Percentiles rank a stretch among this genome's conserved stretches.
These are phyloP conservation scores for Caenorhabditis briggsae DNA, from an alignment of 1,140 invertebrate genomes.

Conservation along the genomic window DNA sequence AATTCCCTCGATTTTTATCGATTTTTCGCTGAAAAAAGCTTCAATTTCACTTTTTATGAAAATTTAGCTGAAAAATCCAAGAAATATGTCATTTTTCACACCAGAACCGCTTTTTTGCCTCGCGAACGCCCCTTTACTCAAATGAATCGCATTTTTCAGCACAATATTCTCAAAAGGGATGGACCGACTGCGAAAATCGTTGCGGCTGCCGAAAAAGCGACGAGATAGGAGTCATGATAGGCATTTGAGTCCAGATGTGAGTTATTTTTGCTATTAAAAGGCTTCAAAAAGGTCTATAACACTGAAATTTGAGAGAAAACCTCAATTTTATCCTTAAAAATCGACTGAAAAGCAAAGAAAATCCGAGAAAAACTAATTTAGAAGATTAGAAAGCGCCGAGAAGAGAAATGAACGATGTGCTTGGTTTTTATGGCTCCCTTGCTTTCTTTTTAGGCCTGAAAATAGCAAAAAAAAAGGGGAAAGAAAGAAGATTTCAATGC, in stretches of 20 bases:
- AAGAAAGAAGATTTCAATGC: background rate
- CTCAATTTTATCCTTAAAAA: too few species aligned
- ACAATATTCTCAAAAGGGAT: conserved; percentile 49
- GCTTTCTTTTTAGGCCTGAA: background rate
- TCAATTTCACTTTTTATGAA: too few species aligned
- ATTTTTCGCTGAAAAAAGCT: background rate
- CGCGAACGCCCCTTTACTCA: too few species aligned
- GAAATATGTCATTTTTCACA: too few species aligned
- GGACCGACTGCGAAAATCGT: conserved; percentile 24
- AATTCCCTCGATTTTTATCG: conserved; percentile 6
- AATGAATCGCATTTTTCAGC: background rate
- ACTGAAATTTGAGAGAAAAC: background rate
- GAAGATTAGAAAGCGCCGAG: too few species aligned
- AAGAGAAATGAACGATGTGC: too few species aligned
- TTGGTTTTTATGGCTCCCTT: too few species aligned
- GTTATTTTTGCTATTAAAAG: background rate
- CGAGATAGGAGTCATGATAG: conserved; percentile 16
- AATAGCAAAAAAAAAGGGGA: too few species aligned
- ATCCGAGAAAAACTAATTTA: too few species aligned
- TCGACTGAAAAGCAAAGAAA: too few species aligned
- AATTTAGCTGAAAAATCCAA: background rate
- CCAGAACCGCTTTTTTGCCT: too few species aligned
- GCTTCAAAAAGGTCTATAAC: background rate
- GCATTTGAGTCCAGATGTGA: conserved; percentile 36
- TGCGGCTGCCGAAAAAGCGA: conserved; percentile 35